A percentile compares a stretch with the other conserved stretches of the same genome.
Evolutionary conservation across 1,140 invertebrate genomes (phyloP).

Genomic region (Pseudomyrmex flavicornis): DNA sequence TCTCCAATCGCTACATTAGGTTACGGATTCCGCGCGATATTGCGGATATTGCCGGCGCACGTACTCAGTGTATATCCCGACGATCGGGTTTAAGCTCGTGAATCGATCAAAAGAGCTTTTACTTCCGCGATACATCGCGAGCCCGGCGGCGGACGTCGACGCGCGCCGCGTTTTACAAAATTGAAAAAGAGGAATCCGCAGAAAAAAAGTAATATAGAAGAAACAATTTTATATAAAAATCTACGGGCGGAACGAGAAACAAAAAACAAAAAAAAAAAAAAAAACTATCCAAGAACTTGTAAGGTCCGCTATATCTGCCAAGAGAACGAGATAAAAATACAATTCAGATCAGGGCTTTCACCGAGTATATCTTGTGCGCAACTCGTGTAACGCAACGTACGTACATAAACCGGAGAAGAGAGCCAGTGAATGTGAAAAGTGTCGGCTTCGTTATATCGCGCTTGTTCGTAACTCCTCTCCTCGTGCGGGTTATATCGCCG

Average conservation of each 20-base stretch:
- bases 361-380: slow-evolving; percentile 4
- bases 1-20: slow-evolving; percentile 34
- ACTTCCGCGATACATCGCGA: slow-evolving; percentile 5
- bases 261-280: not conserved
- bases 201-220: not conserved
- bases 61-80: slow-evolving; percentile 13
- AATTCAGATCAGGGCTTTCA: not conserved
- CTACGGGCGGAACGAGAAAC: too few relatives aligned
- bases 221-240: not conserved
- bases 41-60: slow-evolving; percentile 19
- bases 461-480: slow-evolving; percentile 57
- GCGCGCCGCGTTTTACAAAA: not conserved
- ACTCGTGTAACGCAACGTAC: slow-evolving; percentile 1
- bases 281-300: not conserved
- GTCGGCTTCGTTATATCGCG: slow-evolving; percentile 53
- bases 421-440: slow-evolving; percentile 55
- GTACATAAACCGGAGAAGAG: not conserved
- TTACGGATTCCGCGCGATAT: slow-evolving; percentile 40
- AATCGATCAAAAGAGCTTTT: slow-evolving; percentile 22
- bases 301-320: too few relatives aligned
- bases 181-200: not conserved
- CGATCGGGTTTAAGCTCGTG: slow-evolving; percentile 14
- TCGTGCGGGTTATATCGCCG: slow-evolving; percentile 44
- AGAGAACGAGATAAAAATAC: not conserved
- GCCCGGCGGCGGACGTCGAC: not conserved